Evolutionary conservation across 1,140 invertebrate species (phyloP).

Genomic region (Aphis craccivora): DNA sequence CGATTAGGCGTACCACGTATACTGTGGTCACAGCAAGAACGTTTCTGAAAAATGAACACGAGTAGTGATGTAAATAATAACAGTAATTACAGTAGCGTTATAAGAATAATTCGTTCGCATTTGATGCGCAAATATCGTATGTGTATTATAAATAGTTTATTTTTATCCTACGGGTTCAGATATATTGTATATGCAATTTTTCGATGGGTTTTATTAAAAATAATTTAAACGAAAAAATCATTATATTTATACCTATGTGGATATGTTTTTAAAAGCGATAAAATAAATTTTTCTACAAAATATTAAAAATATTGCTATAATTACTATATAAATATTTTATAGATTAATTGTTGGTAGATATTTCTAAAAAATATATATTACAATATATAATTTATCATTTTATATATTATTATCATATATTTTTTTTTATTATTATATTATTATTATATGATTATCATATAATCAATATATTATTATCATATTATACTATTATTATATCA

Average conservation of each 20-base stretch:
- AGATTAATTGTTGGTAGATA: not conserved
- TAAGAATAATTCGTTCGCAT: not conserved
- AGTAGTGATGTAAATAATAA: not conserved
- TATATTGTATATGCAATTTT: not conserved
- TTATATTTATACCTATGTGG: not conserved
- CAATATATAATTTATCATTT: no score
- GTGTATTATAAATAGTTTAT: no score
- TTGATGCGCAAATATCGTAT: no score
- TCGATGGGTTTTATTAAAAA: not conserved
- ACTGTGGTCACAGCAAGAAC: slow-evolving; percentile 62
- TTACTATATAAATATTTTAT: not conserved
- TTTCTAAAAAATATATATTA: no score
- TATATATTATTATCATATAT: no score
- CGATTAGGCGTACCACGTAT: slow-evolving; percentile 63
- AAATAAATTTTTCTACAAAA: not conserved
- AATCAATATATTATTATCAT: no score
- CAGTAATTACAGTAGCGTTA: not conserved
- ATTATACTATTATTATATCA: no score
- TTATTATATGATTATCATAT: no score
- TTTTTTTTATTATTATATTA: no score
- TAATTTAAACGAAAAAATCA: not conserved
- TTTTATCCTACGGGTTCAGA: no score
- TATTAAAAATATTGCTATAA: not conserved
- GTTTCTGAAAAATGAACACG: slow-evolving; percentile 37
- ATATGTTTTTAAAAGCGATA: not conserved